Evolutionary conservation across 1,140 invertebrate genomes (phyloP), one percentile per base, ranked within the genome.

Genomic region (Vanessa atalanta): DNA sequence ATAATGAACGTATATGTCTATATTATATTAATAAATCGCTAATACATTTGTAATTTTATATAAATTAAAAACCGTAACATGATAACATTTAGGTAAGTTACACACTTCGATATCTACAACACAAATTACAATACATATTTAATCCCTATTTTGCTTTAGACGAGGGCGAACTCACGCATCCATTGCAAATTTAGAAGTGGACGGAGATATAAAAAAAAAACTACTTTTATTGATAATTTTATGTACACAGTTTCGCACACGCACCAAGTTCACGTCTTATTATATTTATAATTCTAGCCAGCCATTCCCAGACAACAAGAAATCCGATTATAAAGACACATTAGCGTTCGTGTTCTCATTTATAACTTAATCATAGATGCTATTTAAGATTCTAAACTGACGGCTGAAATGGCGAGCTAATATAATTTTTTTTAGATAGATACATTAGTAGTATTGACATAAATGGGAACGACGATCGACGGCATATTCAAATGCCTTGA

Each of bases 221-320:
- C 51, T 63, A 72, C 57, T 65, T 11, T 80, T 80, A 84, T 80
- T 81, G 83, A 65, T 84, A 76, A 85, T 83, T 88, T 85, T 90
- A 88, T 88, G 79, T 90, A 88, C 82, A 88, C 72, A 81, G 71
- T 64, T 79, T 82, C 77, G 66, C 81, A 81, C 78, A 85, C 75
- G 76, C 75, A 75, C 72, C 83, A 82, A 67, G 69, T 74, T 63
- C 65, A 73, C 63, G 5, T 23, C 20, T 11, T 13, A 23, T 12
- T 5, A 12, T 13, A 12, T 23, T 16, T 12, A 57, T 57, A 74
- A 64, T 51, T 64, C 67, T 70, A 68, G 80, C 86, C 85, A 85
- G 84, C 85, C 83, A 88, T 85, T 47, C 73, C 75, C 74, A 64
- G 80, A 16, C 65, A 55, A 55, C 66, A 57, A 26, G 31, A 5